These are phyloP conservation scores for Atractosteus spatula DNA, from an alignment of 2,113 vertebrate genomes.

Conservation along the genomic window DNA sequence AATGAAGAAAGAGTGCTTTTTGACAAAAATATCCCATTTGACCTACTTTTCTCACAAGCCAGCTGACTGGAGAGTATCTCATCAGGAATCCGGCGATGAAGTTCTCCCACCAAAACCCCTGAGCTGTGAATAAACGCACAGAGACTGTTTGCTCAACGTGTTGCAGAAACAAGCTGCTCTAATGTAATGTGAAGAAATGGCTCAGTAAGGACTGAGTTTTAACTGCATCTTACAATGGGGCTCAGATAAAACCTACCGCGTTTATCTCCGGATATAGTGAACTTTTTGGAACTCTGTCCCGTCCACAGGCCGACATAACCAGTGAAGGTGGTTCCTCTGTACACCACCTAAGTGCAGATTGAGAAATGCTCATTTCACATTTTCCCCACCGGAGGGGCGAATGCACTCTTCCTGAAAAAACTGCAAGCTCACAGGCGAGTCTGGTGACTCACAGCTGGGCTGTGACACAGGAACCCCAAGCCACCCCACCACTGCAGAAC, in stretches of 20 bases:
- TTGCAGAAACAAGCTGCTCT: too few species aligned
- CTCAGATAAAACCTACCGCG: slow-evolving; percentile 61
- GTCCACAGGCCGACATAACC: slow-evolving; percentile 94
- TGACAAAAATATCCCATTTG: background rate
- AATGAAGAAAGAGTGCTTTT: background rate
- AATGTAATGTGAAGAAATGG: too few species aligned
- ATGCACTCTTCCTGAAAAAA: too few species aligned
- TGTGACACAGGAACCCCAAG: too few species aligned
- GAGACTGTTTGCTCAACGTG: background rate
- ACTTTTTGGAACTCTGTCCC: slow-evolving; percentile 83
- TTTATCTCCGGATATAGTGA: slow-evolving; percentile 83
- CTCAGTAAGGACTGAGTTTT: too few species aligned
- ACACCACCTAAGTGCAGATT: slow-evolving; percentile 62
- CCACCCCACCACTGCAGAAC: too few species aligned
- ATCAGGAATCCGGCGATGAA: slow-evolving; percentile 73
- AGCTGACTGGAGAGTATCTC: slow-evolving; percentile 76
- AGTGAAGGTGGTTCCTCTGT: slow-evolving; percentile 83
- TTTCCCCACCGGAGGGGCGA: too few species aligned
- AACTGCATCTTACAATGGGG: background rate
- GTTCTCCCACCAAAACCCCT: slow-evolving; percentile 83
- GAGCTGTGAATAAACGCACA: slow-evolving; percentile 39
- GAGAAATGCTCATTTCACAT: slow-evolving; percentile 7
- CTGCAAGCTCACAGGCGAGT: too few species aligned
- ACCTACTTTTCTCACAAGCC: slow-evolving; percentile 85
- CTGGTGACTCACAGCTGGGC: too few species aligned